A percentile compares a stretch with the other conserved stretches of the same genome.
Conservation (phyloP, 2,113 vertebrate genomes). For the Grammomys surdaster region DNA sequence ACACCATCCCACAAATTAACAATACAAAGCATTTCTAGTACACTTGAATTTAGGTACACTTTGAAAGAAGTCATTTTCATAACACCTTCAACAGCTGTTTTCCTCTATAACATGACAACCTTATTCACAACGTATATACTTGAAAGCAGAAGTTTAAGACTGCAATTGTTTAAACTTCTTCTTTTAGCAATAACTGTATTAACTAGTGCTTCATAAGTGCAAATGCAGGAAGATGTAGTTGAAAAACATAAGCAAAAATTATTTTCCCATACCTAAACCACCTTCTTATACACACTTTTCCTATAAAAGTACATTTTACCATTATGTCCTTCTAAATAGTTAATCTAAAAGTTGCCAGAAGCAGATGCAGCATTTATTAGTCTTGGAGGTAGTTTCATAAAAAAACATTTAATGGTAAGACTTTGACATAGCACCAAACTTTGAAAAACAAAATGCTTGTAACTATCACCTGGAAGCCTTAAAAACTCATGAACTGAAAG, state of each 20-base stretch:
- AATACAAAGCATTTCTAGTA: neutral
- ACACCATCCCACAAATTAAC: neutral
- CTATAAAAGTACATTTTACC: slow-evolving; percentile 12
- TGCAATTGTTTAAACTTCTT: slow-evolving; percentile 45
- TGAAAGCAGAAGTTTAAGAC: slow-evolving; percentile 18
- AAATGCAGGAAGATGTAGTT: neutral
- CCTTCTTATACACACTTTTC: slow-evolving; percentile 36
- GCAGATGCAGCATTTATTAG: neutral
- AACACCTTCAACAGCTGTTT: neutral
- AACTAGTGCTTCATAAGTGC: slow-evolving; percentile 49
- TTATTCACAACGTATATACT: slow-evolving; percentile 21
- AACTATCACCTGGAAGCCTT: slow-evolving; percentile 28
- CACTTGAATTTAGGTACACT: neutral
- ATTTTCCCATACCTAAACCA: neutral
- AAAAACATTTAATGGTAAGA: slow-evolving; percentile 27
- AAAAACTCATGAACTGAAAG: slow-evolving; percentile 24
- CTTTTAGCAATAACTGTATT: slow-evolving; percentile 48
- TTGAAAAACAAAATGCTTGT: neutral
- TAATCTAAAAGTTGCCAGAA: slow-evolving; percentile 2
- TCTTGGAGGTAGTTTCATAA: neutral
- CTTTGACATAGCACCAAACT: slow-evolving; percentile 19
- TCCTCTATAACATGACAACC: slow-evolving; percentile 2
- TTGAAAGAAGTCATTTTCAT: neutral
- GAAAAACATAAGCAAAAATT: neutral
- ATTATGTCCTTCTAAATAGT: slow-evolving; percentile 41